Evolutionary conservation across 1,140 invertebrate genomes (phyloP), one percentile per base, ranked within the genome.

Genomic region (Drosophila lacertosa): DNA sequence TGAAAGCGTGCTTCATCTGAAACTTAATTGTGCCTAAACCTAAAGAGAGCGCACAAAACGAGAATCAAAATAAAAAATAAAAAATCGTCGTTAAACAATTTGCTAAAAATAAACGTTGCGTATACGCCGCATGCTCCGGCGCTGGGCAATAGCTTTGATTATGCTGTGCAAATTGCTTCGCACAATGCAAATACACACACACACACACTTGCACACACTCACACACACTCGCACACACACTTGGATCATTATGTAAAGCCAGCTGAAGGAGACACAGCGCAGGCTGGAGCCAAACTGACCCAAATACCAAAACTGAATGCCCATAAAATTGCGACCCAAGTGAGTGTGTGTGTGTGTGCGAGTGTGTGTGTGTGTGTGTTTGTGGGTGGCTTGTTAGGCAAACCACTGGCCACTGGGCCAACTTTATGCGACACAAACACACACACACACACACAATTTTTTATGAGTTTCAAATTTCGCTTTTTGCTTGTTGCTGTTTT

Each of bases 51-150:
- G 40, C 18, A 20, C 16, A 18, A 22, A 42, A 11, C 22, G 32
- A 54, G 16, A 45, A 9, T 32, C 18, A 32, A 50, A n/a, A 13
- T 35, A 58, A 59, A 16, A 39, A 13, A 57, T 5, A 22, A n/a
- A 29, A 48, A 29, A 13, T 35, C 60, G 83, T 88, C 74, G 70
- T 86, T 88, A 88, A 86, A 75, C 78, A 88, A 88, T 86, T 86
- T 86, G 66, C 82, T 86, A 86, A 78, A 86, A 88, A 86, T 86
- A 86, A 77, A 86, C 40, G 22, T 88, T 86, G 83, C 82, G 82
- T 77, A 86, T 77, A 69, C 82, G 78, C 62, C 53, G 71, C 71
- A 35, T 83, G 57, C 53, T 22, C 45, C 18, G 40, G 37, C 47
- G 50, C 54, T 71, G 65, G 66, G 47, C 45, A 44, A 63, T 70